Percentiles rank a stretch among this genome's conserved stretches.
phyloP scores from a whole-genome alignment of 2,797 vertebrate species.

The Streptopelia turtur region DNA sequence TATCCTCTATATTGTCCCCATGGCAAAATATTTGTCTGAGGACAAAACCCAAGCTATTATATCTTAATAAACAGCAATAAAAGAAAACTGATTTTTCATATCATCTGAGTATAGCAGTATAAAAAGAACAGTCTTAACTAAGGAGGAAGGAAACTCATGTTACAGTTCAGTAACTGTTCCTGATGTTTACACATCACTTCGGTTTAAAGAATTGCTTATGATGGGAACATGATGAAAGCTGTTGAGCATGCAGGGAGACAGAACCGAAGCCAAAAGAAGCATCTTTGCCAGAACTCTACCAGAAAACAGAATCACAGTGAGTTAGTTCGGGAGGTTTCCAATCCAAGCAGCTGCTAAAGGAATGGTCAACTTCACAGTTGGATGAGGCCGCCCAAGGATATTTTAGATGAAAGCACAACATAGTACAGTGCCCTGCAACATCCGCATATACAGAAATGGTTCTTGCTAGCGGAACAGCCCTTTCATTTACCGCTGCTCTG shows the following conservation, averaged over 20 bases:
- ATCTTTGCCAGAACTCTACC: slow-evolving; percentile 13
- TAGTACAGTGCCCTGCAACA: background rate
- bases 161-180: slow-evolving; percentile 28
- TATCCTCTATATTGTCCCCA: background rate
- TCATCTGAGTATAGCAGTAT: background rate
- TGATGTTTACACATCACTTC: slow-evolving; percentile 46
- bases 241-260: slow-evolving; percentile 7
- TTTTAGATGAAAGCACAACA: background rate
- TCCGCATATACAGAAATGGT: background rate
- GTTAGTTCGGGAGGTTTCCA: background rate
- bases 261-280: background rate
- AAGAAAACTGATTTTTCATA: background rate
- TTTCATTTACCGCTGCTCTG: background rate
- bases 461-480: background rate
- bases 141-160: background rate
- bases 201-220: slow-evolving; percentile 42
- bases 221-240: slow-evolving; percentile 57
- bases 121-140: background rate
- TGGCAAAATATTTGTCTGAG: background rate
- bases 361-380: background rate
- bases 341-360: background rate
- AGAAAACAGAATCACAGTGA: background rate
- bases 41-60: background rate
- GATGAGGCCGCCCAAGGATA: background rate
- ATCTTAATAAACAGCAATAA: background rate